phyloP scores from a whole-genome alignment of 1,140 invertebrate species.

The Sesamia nonagrioides region DNA sequence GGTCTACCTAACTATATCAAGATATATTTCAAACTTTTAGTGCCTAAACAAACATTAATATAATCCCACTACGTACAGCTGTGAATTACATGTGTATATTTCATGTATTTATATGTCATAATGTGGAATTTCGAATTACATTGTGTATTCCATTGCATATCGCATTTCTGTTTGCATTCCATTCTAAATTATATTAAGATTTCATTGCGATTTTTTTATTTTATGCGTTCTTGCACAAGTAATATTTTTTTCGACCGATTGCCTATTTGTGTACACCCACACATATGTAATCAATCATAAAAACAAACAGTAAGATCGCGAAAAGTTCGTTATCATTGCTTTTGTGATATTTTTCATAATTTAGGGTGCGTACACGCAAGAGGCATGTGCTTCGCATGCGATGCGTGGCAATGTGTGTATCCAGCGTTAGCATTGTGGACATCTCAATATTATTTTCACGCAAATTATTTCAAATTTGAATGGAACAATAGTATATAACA shows the following conservation, averaged over 20 bases:
- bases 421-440: too few relatives aligned
- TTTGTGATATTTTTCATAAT: too few relatives aligned
- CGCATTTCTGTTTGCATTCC: constrained; percentile 33
- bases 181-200: background rate
- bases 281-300: too few relatives aligned
- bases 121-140: constrained; percentile 11
- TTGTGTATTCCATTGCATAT: constrained; percentile 11
- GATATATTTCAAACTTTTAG: constrained; percentile 33
- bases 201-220: background rate
- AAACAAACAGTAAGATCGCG: too few relatives aligned
- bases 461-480: background rate
- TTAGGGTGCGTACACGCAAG: too few relatives aligned
- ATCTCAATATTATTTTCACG: background rate
- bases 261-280: too few relatives aligned
- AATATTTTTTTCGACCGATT: too few relatives aligned
- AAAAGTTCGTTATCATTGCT: too few relatives aligned
- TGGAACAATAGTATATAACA: background rate
- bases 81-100: background rate
- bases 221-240: background rate
- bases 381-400: too few relatives aligned
- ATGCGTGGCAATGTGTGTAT: too few relatives aligned
- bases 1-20: constrained; percentile 5
- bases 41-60: constrained; percentile 31
- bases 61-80: background rate
- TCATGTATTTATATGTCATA: background rate